Evolutionary conservation across 2,113 vertebrate species (phyloP).

Genomic region (Perccottus glenii): DNA sequence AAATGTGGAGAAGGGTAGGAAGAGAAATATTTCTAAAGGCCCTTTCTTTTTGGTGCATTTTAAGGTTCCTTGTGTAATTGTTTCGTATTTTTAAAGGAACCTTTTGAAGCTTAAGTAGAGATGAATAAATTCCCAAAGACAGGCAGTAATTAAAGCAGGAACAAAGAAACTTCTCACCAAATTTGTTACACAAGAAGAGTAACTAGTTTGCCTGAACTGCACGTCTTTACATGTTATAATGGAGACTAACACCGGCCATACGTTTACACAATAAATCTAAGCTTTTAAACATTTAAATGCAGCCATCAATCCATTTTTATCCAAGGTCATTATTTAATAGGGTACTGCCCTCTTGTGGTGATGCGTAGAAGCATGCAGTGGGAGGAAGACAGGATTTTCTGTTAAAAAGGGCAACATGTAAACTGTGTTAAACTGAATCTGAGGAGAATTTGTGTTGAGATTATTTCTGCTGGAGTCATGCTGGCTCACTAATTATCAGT

Average conservation of each 20-base stretch:
- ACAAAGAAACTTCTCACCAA: background rate
- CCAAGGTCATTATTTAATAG: constrained; percentile 24
- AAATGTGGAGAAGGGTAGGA: background rate
- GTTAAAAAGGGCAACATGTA: constrained; percentile 3
- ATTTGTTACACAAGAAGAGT: background rate
- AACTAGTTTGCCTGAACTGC: background rate
- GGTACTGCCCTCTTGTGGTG: constrained; percentile 63
- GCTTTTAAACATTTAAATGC: background rate
- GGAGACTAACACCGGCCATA: background rate
- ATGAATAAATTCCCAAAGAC: constrained; percentile 7
- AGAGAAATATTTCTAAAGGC: background rate
- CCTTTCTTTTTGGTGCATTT: constrained; percentile 4
- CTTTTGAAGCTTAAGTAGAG: constrained; percentile 13
- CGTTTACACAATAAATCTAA: background rate
- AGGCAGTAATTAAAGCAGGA: constrained; percentile 8
- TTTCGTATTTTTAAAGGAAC: constrained; percentile 24
- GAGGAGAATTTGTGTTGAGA: too few relatives aligned
- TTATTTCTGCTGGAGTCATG: too few relatives aligned
- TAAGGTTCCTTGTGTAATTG: constrained; percentile 12
- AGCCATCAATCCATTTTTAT: background rate
- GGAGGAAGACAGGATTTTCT: too few relatives aligned
- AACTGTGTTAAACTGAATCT: too few relatives aligned
- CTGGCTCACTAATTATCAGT: constrained; percentile 2
- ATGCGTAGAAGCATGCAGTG: constrained; percentile 22
- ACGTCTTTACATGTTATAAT: too few relatives aligned